phyloP scores from a whole-genome alignment of 2,797 vertebrate species.

The Leptatherina wallacei region DNA sequence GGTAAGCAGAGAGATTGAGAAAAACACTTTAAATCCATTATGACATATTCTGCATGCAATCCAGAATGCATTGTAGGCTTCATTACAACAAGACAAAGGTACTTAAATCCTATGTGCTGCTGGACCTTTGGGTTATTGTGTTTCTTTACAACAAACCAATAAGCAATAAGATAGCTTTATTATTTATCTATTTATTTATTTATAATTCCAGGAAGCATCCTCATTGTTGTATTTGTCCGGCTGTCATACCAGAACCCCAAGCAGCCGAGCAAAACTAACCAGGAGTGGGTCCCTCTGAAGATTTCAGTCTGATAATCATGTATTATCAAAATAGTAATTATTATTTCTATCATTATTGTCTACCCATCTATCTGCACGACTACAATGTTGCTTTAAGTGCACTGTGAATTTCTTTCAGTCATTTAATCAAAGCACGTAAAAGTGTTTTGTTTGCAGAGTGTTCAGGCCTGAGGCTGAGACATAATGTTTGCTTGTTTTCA shows the following conservation, averaged over 20 bases:
- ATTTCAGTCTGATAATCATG: constrained; percentile 68
- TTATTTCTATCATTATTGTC: too few species aligned
- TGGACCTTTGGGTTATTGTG: background rate
- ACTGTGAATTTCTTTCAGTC: constrained; percentile 33
- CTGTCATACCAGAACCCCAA: constrained; percentile 84
- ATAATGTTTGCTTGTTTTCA: constrained; percentile 24
- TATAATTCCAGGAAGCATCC: constrained; percentile 75
- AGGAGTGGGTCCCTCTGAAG: constrained; percentile 81
- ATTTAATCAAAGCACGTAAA: constrained; percentile 25
- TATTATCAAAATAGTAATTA: background rate
- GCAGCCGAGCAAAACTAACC: constrained; percentile 71
- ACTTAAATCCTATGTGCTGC: background rate
- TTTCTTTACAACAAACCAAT: background rate
- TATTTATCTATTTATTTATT: constrained; percentile 9
- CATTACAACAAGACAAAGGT: background rate
- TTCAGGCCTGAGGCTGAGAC: constrained; percentile 1
- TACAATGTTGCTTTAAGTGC: constrained; percentile 12
- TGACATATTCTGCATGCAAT: background rate
- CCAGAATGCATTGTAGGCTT: background rate
- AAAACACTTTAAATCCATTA: background rate
- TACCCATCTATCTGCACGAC: background rate
- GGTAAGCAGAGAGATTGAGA: constrained; percentile 64
- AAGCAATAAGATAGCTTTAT: background rate
- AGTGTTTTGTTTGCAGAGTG: constrained; percentile 5
- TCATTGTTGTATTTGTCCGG: constrained; percentile 82